Conservation (phyloP, 2,797 vertebrate genomes). For the Oreonectes daqikongensis region DNA sequence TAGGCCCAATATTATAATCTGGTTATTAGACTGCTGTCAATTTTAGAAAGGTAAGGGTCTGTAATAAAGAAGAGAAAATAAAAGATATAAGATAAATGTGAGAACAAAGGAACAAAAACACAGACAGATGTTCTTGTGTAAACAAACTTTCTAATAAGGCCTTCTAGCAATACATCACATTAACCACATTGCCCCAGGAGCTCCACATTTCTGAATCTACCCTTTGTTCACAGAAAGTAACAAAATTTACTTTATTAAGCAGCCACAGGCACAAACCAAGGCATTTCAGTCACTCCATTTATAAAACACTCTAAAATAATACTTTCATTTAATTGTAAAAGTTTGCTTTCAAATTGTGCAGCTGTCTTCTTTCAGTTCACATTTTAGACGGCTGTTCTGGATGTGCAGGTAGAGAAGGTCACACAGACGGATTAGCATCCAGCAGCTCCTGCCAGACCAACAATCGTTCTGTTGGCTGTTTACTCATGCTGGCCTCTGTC, state of each 20-base stretch:
- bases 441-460: slow-evolving; percentile 16
- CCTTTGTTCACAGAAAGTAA: neutral
- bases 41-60: too few species aligned
- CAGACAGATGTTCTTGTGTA: neutral
- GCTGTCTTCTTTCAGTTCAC: neutral
- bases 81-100: neutral
- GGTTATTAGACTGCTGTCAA: neutral
- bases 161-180: slow-evolving; percentile 11
- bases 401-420: slow-evolving; percentile 36
- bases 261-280: neutral
- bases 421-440: slow-evolving; percentile 25
- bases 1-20: neutral
- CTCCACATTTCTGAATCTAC: slow-evolving; percentile 1
- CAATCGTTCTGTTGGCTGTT: neutral
- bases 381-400: slow-evolving; percentile 6
- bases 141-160: slow-evolving; percentile 21
- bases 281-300: neutral
- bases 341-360: neutral
- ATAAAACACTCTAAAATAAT: slow-evolving; percentile 1
- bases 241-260: neutral
- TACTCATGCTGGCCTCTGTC: slow-evolving; percentile 9
- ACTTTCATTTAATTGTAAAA: neutral
- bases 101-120: neutral
- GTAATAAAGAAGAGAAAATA: too few species aligned
- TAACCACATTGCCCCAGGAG: slow-evolving; percentile 2